Conservation (phyloP, 2,113 vertebrate genomes). For the Myrmecobius fasciatus region DNA sequence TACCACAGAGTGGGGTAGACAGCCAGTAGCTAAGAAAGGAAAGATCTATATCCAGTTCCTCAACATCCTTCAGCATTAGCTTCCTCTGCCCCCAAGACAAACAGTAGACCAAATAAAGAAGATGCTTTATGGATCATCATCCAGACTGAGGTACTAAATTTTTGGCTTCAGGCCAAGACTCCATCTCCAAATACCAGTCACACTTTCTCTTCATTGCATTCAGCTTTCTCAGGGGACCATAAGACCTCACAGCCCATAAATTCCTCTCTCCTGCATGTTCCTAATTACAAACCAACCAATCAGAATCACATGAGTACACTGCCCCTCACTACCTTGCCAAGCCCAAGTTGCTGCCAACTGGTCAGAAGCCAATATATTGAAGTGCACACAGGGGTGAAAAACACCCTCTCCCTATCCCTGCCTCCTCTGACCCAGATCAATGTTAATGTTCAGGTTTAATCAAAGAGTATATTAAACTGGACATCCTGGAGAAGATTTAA, state of each 20-base stretch:
- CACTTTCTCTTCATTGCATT: neutral
- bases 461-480: neutral
- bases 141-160: neutral
- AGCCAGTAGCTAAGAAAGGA: neutral
- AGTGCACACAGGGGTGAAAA: neutral
- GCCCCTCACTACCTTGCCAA: neutral
- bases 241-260: neutral
- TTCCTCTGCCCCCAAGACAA: neutral
- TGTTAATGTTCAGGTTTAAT: neutral
- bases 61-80: neutral
- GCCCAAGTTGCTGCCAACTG: neutral
- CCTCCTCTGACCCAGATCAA: neutral
- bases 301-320: neutral
- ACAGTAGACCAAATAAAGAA: neutral
- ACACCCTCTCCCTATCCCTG: too few species aligned
- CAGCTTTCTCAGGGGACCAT: neutral
- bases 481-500: neutral
- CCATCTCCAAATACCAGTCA: neutral
- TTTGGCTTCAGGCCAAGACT: neutral
- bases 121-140: neutral
- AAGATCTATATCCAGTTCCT: neutral
- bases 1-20: neutral
- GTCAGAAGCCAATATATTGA: neutral
- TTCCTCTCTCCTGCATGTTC: neutral
- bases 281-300: neutral